Base-by-base conservation (phyloP, 2,797 vertebrate genomes). In the Sebastes iracundus region DNA sequence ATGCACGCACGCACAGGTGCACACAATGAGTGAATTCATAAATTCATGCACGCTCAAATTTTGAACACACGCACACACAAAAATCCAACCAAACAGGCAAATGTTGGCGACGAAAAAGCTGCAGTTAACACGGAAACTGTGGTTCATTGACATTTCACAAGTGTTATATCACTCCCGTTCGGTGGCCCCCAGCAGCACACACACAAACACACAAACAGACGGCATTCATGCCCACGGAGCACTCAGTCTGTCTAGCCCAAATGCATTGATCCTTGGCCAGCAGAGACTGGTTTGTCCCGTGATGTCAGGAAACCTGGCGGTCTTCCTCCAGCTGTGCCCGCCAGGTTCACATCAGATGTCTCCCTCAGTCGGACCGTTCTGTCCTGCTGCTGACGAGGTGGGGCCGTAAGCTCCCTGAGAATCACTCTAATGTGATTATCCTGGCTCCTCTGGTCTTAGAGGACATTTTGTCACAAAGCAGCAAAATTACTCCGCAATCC, bases 401-500 rank as follows among this genome's bases (percentile, higher is more conserved):
- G 76, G 67, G 73, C 78, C 10, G 7, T 68, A 28, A 78, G 68
- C 49, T 89, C 79, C 82, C 77, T 70, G 84, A 90, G 88, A 90
- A 88, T 86, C 79, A 61, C 82, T 80, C 73, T 85, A 82, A 93
- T 79, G 6, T 81, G 77, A 93, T 95, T 92, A 91, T 84, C 67
- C 62, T 3, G 83, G 67, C 68, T 88, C 65, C 66, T 61, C 65
- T 28, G 79, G 77, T 81, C 61, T 85, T 69, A 72, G 13, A 84
- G 66, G 77, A 89, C 63, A 7, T 84, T 90, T 88, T 85, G 81
- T 90, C 75, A 78, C 79, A 77, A 82, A 76, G 67, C 79, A 71
- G 71, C 67, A 23, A 53, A 84, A 84, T 80, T 53, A 89, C 88
- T 90, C 77, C 72, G 49, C 69, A 68, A 62, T 71, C 73, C 81